Evolutionary conservation across 2,113 vertebrate genomes (phyloP), one percentile per base, ranked within the genome.

Genomic region (Arvicanthis niloticus): DNA sequence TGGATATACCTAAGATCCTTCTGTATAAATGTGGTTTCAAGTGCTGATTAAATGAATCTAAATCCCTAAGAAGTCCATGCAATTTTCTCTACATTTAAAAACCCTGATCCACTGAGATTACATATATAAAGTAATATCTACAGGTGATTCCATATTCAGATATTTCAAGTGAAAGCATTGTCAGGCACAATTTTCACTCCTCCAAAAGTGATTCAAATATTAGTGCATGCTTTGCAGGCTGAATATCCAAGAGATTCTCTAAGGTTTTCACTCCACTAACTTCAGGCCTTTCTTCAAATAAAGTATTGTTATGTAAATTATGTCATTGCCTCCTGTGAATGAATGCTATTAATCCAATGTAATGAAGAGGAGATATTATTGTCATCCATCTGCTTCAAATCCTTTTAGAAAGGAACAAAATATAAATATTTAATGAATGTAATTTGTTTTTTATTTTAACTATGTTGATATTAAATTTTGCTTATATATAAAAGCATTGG

Each of bases 401-500:
- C 6, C 0, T 96, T 94, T 96, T 40, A 73, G 22, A 4, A 95
- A 84, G 11, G 21, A 91, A 45, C 12, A 92, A 62, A 62, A 65
- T 95, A 29, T 73, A 96, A 91, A 95, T 89, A 76, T 94, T 97
- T 94, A 93, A 82, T 34, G 85, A 88, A 91, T 82, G 1, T 2
- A 68, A 87, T 96, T 91, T 80, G 0, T 87, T 78, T 60, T 5
- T 89, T 84, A 89, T 70, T 89, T 96, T 91, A 84, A 96, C 60
- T 6, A 68, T 89, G 8, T 22, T 48, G 60, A 22, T 51, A 88
- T 67, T 62, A 0, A 73, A 42, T 91, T 26, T 76, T 89, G 15
- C 81, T 87, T 89, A 95, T 86, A 7, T 34, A 91, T 96, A 42
- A 92, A 93, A 51, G 19, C 82, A 31, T 0, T 76, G 22, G 16